Evolutionary conservation across 2,888 invertebrate species (phyloP).

Genomic region (Nephrocerus scutellatus): DNA sequence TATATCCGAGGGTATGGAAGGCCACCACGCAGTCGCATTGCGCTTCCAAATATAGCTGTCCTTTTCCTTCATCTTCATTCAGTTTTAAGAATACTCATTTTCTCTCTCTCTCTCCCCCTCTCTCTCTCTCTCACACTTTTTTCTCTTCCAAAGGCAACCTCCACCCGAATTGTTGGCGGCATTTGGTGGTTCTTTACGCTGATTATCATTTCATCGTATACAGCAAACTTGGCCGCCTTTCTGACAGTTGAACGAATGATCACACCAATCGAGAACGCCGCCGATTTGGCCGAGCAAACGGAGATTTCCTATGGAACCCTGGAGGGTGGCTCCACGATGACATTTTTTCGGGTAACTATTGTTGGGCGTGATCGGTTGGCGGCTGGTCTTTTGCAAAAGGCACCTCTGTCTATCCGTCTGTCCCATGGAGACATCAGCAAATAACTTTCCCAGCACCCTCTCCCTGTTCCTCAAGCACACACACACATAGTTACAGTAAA

Average conservation of each 20-base stretch:
- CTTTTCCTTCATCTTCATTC: conserved; percentile 15
- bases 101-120: no score
- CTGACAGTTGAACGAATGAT: conserved; percentile 95
- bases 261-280: conserved; percentile 90
- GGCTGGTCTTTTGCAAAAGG: background rate
- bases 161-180: conserved; percentile 91
- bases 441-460: background rate
- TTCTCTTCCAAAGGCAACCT: no score
- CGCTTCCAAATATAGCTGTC: conserved; percentile 31
- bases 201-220: conserved; percentile 97
- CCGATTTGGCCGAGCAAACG: conserved; percentile 88
- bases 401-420: background rate
- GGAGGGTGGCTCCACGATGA: conserved; percentile 78
- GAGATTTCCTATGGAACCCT: conserved; percentile 79
- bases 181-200: conserved; percentile 99
- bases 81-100: background rate
- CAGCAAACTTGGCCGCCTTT: conserved; percentile 90
- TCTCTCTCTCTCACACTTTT: no score
- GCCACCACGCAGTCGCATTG: background rate
- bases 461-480: no score
- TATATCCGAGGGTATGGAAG: conserved; percentile 75
- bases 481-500: background rate
- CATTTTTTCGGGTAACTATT: conserved; percentile 67
- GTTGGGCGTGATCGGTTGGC: background rate
- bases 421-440: background rate